phyloP scores from a whole-genome alignment of 2,113 vertebrate genomes.

The Pan troglodytes region NHGRI_mPanTro3-v2.1_pri NC_072411.2:137436501-137437000 shows the following conservation, averaged over 20 bases:
- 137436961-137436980: neutral
- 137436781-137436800: too few relatives aligned
- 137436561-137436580: neutral
- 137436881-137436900: accelerated
- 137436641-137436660: accelerated
- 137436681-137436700: accelerated
- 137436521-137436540: accelerated
- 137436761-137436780: too few relatives aligned
- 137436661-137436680: neutral
- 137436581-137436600: accelerated
- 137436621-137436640: too few relatives aligned
- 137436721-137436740: neutral
- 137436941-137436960: neutral
- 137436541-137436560: neutral
- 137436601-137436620: neutral
- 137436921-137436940: neutral
- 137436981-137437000: accelerated
- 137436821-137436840: too few relatives aligned
- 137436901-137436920: accelerated
- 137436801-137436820: accelerated
- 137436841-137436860: too few relatives aligned
- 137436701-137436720: accelerated
- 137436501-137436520: accelerated
- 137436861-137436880: neutral
- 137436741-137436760: neutral